Conservation (phyloP, 2,888 invertebrate genomes). For the Syrista parreyssii region DNA sequence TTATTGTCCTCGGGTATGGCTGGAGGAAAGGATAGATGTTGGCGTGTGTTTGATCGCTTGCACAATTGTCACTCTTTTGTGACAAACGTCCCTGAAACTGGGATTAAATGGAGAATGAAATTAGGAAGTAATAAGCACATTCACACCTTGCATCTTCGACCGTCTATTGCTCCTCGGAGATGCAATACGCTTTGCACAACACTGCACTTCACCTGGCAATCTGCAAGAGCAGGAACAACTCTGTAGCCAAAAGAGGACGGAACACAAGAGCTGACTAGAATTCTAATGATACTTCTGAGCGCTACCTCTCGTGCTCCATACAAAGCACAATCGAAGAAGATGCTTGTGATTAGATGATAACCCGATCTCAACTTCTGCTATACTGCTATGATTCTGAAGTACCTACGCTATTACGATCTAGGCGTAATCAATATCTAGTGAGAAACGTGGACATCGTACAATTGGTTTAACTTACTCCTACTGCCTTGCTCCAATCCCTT, state of each 20-base stretch:
- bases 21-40: constrained; percentile 52
- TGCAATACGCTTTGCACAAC: constrained; percentile 29
- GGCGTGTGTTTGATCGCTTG: constrained; percentile 4
- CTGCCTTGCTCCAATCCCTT: too few species aligned
- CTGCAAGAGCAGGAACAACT: constrained; percentile 33
- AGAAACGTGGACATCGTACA: background rate
- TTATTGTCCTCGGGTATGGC: constrained; percentile 65
- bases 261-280: background rate
- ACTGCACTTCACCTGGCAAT: constrained; percentile 40
- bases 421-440: background rate
- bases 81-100: background rate
- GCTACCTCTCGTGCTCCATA: background rate
- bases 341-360: background rate
- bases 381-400: background rate
- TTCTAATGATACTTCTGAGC: background rate
- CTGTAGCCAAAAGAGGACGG: background rate
- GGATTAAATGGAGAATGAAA: background rate
- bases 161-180: constrained; percentile 1
- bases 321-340: background rate
- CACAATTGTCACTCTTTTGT: constrained; percentile 4
- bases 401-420: background rate
- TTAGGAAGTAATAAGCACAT: constrained; percentile 5
- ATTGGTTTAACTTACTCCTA: background rate
- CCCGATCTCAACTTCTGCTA: background rate
- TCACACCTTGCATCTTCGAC: constrained; percentile 32